Conservation (phyloP, 1,140 invertebrate genomes). For the Camponotus vicinus region DNA sequence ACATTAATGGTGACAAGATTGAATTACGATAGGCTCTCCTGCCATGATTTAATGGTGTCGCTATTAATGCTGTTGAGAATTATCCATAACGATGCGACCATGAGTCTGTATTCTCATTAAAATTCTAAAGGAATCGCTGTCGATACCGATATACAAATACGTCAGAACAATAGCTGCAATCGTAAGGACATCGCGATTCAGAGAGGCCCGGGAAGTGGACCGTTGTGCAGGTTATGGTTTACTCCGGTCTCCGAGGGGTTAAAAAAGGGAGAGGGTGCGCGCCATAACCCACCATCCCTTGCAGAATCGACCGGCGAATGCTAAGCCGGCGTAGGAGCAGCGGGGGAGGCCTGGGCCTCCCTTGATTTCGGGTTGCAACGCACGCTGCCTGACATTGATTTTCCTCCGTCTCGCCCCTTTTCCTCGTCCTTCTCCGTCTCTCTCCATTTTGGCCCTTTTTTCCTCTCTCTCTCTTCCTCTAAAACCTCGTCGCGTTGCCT, state of each 20-base stretch:
- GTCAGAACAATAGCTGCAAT: neutral
- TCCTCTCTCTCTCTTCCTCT: slow-evolving; percentile 38
- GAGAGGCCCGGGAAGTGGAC: slow-evolving; percentile 75
- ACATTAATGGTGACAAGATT: neutral
- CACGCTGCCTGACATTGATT: slow-evolving; percentile 81
- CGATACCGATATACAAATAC: neutral
- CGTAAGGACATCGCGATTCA: slow-evolving; percentile 64
- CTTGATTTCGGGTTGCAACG: slow-evolving; percentile 75
- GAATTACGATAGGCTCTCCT: neutral
- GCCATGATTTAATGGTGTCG: neutral
- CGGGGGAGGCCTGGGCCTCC: slow-evolving; percentile 59
- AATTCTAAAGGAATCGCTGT: slow-evolving; percentile 6
- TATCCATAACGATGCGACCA: neutral
- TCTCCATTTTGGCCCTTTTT: slow-evolving; percentile 38
- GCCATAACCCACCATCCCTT: slow-evolving; percentile 62
- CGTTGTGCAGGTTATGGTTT: slow-evolving; percentile 82
- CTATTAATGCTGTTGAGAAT: neutral
- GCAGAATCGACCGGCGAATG: slow-evolving; percentile 65
- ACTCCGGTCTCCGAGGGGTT: slow-evolving; percentile 63
- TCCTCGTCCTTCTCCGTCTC: slow-evolving; percentile 35
- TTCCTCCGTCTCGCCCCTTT: slow-evolving; percentile 71
- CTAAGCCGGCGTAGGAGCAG: slow-evolving; percentile 51
- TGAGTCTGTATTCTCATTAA: neutral
- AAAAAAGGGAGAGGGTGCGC: slow-evolving; percentile 56
- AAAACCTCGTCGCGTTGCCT: slow-evolving; percentile 43